Percentiles rank a stretch among this genome's conserved stretches.
phyloP scores from a whole-genome alignment of 2,113 vertebrate genomes.

The Carassius carassius region DNA sequence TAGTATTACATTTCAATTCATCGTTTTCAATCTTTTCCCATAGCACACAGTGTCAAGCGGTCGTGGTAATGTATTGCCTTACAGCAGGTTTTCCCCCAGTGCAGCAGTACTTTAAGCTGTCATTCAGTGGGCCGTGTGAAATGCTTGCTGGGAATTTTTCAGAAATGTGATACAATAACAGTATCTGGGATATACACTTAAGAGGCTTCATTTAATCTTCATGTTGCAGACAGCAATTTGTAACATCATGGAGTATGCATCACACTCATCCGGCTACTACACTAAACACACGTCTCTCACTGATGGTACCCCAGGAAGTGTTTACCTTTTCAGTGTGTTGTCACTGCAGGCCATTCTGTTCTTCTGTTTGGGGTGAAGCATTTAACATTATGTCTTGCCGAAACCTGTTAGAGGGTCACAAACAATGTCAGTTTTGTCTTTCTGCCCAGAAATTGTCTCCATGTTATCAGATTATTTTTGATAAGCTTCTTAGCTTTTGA shows the following conservation, averaged over 20 bases:
- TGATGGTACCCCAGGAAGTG: background rate
- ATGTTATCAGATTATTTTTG: background rate
- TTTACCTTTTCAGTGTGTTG: slow-evolving; percentile 4
- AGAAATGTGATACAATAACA: slow-evolving; percentile 41
- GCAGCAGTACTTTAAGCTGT: slow-evolving; percentile 7
- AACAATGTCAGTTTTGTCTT: background rate
- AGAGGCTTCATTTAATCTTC: slow-evolving; percentile 42
- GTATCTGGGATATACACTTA: slow-evolving; percentile 9
- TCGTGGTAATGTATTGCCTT: slow-evolving; percentile 32
- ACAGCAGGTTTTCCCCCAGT: slow-evolving; percentile 39
- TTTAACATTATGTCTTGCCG: slow-evolving; percentile 2
- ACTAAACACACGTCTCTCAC: background rate
- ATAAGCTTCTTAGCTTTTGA: background rate
- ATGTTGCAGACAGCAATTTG: slow-evolving; percentile 40
- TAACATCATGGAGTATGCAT: slow-evolving; percentile 21
- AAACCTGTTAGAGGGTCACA: slow-evolving; percentile 5
- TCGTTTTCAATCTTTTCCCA: background rate
- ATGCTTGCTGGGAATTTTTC: slow-evolving; percentile 39
- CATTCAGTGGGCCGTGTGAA: slow-evolving; percentile 40
- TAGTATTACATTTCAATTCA: background rate
- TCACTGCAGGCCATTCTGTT: slow-evolving; percentile 32
- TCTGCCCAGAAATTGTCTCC: background rate
- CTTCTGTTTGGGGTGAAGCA: background rate
- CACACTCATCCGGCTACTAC: background rate
- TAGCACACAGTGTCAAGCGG: background rate